Conservation (phyloP, 2,888 invertebrate species). For the Oligia strigilis region DNA sequence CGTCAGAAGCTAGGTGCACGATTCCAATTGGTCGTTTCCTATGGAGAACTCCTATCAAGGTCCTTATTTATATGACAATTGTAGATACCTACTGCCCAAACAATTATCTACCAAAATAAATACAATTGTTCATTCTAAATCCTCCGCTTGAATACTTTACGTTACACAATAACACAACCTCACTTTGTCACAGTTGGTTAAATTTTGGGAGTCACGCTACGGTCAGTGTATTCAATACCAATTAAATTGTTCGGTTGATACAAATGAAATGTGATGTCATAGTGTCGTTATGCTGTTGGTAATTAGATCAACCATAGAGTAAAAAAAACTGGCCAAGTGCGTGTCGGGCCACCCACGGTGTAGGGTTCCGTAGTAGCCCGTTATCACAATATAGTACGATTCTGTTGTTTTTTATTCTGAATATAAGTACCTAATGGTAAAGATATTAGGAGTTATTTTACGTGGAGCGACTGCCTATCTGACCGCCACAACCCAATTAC, state of each 20-base stretch:
- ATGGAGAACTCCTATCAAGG: background rate
- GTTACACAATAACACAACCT: conserved; percentile 25
- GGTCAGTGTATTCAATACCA: conserved; percentile 46
- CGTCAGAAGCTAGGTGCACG: background rate
- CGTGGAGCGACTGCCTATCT: no score
- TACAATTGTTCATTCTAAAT: conserved; percentile 44
- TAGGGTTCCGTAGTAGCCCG: no score
- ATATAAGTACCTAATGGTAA: no score
- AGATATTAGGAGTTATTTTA: no score
- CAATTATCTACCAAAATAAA: conserved; percentile 40
- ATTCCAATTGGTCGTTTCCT: background rate
- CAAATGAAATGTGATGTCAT: conserved; percentile 32
- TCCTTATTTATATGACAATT: background rate
- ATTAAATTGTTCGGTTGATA: conserved; percentile 40
- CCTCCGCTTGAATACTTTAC: conserved; percentile 27
- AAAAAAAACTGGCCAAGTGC: no score
- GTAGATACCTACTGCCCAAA: background rate
- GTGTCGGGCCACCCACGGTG: no score
- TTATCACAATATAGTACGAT: no score
- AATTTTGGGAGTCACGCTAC: conserved; percentile 30
- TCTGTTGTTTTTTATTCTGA: no score
- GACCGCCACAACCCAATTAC: no score
- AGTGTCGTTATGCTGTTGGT: conserved; percentile 1
- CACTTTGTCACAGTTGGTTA: conserved; percentile 49
- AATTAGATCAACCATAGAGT: conserved; percentile 29